phyloP scores from a whole-genome alignment of 1,140 invertebrate species.

The Trichonephila clavata region DNA sequence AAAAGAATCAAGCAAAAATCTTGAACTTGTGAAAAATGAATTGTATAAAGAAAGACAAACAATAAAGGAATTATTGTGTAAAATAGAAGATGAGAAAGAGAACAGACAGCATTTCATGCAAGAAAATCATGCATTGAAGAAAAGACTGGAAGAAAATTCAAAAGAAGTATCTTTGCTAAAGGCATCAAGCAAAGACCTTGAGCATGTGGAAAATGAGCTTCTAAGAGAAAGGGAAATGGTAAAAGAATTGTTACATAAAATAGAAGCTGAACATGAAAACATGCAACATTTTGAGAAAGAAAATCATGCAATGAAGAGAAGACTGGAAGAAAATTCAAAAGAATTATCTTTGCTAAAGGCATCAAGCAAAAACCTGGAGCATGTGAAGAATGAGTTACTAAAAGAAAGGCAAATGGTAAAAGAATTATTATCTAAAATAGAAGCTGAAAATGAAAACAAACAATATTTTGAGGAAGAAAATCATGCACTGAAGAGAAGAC shows the following conservation, averaged over 20 bases:
- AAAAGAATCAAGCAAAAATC: neutral
- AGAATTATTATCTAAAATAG: neutral
- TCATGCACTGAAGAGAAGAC: too few relatives aligned
- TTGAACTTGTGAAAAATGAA: neutral
- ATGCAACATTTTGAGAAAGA: neutral
- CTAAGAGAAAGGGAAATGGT: neutral
- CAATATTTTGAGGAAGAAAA: too few relatives aligned
- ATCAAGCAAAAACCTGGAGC: neutral
- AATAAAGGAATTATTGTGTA: neutral
- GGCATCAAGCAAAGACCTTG: neutral
- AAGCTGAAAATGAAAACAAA: neutral
- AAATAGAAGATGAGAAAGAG: neutral
- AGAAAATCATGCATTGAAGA: too few relatives aligned
- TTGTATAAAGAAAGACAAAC: neutral
- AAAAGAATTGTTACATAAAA: neutral
- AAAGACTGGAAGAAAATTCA: neutral
- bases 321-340: neutral
- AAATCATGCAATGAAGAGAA: neutral
- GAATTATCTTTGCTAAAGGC: neutral
- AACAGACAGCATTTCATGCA: neutral
- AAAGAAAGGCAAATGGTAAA: constrained; percentile 5
- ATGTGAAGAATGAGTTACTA: neutral
- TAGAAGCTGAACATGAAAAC: neutral
- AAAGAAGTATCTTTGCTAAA: neutral
- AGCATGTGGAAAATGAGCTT: neutral